Percentiles rank a stretch among this genome's conserved stretches.
Evolutionary conservation across 2,888 invertebrate species (phyloP).

Genomic region (Limnephilus lunatus): DNA sequence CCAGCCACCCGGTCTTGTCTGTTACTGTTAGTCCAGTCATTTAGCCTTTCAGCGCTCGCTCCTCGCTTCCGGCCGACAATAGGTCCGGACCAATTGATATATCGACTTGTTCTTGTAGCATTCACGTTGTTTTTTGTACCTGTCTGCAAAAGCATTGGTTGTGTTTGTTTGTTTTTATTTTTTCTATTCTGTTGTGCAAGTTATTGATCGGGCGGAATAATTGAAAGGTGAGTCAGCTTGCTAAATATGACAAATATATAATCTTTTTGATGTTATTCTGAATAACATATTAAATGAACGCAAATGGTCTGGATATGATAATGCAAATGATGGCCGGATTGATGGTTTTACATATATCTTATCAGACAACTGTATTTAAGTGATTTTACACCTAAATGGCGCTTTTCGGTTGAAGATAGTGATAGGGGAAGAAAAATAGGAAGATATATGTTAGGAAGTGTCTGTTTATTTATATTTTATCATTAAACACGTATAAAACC

Average conservation of each 20-base stretch:
- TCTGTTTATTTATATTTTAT: no score
- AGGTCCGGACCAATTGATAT: constrained; percentile 54
- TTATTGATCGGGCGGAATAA: neutral
- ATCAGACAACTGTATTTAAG: no score
- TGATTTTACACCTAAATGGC: no score
- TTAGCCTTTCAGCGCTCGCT: constrained; percentile 45
- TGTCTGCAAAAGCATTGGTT: neutral
- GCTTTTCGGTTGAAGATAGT: no score
- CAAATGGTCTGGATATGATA: no score
- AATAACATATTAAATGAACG: no score
- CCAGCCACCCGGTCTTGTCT: neutral
- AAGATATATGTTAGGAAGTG: no score
- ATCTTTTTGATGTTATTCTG: no score
- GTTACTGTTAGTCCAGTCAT: constrained; percentile 44
- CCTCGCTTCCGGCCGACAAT: constrained; percentile 16
- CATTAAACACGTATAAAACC: no score
- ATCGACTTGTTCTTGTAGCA: constrained; percentile 57
- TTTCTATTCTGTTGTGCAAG: neutral
- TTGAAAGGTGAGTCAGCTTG: neutral
- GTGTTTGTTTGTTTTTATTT: neutral
- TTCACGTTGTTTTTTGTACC: constrained; percentile 27
- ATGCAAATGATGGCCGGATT: no score
- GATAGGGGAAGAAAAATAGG: no score
- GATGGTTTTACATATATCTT: no score
- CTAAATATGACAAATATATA: neutral